A percentile compares a stretch with the other conserved stretches of the same genome.
Conservation (phyloP, 2,113 vertebrate genomes). For the Cyphomyrus plagiostoma region DNA sequence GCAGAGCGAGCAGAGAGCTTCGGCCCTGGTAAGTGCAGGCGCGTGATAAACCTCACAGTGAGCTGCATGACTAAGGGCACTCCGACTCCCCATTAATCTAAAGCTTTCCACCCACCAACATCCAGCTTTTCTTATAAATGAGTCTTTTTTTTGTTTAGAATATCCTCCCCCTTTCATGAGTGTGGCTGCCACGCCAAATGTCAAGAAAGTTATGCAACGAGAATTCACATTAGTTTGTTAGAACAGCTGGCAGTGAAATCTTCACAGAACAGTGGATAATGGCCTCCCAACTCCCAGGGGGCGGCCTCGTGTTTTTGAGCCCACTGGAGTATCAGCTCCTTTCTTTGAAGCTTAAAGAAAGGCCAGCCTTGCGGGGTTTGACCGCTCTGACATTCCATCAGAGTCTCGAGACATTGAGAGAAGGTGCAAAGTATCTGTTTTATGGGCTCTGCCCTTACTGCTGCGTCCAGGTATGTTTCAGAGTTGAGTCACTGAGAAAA, state of each 20-base stretch:
- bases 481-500: neutral
- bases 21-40: neutral
- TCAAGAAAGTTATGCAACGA: neutral
- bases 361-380: slow-evolving; percentile 45
- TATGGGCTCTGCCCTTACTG: neutral
- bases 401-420: slow-evolving; percentile 41
- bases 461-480: neutral
- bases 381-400: slow-evolving; percentile 54
- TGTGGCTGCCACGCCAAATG: neutral
- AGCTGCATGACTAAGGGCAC: neutral
- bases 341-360: slow-evolving; percentile 25
- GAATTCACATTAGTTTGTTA: neutral
- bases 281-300: neutral
- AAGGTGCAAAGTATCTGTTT: slow-evolving; percentile 24
- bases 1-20: neutral
- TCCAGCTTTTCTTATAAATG: neutral
- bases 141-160: neutral
- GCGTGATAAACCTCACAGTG: neutral
- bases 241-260: neutral
- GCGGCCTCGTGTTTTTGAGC: neutral
- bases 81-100: neutral
- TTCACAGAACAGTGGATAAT: neutral
- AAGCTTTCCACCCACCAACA: neutral
- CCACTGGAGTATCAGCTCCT: neutral
- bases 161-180: neutral